Conservation (phyloP, 1,140 invertebrate species). For the Heliconius hermathena region DNA sequence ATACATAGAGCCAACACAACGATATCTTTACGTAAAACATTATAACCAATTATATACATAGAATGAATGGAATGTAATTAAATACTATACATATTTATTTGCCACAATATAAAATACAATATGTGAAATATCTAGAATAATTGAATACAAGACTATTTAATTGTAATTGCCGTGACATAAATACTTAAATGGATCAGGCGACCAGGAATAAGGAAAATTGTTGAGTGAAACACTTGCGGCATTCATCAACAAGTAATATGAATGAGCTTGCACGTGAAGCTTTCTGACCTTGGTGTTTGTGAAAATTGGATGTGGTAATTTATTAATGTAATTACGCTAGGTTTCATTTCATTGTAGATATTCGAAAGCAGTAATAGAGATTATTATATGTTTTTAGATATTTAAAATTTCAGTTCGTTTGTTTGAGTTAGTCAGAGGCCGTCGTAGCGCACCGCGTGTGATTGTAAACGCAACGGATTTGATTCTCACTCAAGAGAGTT, state of each 20-base stretch:
- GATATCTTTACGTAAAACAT: neutral
- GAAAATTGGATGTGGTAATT: neutral
- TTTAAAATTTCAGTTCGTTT: too few species aligned
- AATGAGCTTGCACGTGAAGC: neutral
- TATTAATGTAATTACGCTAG: neutral
- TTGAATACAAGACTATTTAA: conserved; percentile 26
- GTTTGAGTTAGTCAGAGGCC: too few species aligned
- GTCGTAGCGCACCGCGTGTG: too few species aligned
- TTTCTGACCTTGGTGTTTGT: neutral
- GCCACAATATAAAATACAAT: neutral
- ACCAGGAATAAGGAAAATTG: conserved; percentile 41
- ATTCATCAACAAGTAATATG: neutral
- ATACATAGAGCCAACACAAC: neutral
- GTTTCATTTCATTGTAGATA: neutral
- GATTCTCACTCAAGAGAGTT: too few species aligned
- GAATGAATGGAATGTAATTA: neutral
- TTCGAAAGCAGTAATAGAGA: too few species aligned
- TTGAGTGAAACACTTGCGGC: neutral
- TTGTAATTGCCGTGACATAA: conserved; percentile 36
- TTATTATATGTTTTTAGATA: too few species aligned
- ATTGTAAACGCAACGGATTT: too few species aligned
- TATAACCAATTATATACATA: neutral
- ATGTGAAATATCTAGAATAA: conserved; percentile 4
- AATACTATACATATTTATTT: conserved; percentile 2
- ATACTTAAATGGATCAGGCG: conserved; percentile 35